Conservation (phyloP, 1,140 invertebrate genomes). For the Hycleus phaleratus region DNA sequence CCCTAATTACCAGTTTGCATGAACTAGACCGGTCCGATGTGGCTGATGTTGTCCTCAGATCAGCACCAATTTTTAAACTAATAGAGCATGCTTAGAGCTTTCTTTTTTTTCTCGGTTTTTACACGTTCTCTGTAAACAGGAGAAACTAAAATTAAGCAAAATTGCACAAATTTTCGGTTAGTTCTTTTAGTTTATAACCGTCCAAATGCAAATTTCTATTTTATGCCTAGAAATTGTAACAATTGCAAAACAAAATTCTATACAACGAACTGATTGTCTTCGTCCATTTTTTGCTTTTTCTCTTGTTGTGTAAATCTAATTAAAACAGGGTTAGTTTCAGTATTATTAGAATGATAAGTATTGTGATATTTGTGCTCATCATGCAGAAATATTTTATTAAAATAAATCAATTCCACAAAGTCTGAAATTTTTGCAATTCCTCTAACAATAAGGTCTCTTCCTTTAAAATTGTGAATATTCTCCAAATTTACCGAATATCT, state of each 20-base stretch:
- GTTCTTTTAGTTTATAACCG: neutral
- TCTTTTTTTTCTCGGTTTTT: neutral
- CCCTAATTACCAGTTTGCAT: conserved; percentile 35
- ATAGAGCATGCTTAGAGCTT: conserved; percentile 20
- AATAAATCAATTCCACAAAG: neutral
- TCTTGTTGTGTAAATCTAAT: neutral
- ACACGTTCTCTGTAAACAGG: neutral
- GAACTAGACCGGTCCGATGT: conserved; percentile 36
- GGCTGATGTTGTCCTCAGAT: conserved; percentile 33
- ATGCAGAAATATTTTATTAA: conserved; percentile 11
- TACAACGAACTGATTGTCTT: neutral
- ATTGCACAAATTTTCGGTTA: neutral
- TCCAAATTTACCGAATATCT: too few relatives aligned
- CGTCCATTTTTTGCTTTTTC: neutral
- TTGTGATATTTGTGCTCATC: conserved; percentile 14
- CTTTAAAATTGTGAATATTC: too few relatives aligned
- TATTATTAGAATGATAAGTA: conserved; percentile 2
- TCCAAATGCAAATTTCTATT: conserved; percentile 1
- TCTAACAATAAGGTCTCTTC: too few relatives aligned
- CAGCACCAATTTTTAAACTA: conserved; percentile 30
- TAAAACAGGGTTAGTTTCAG: conserved; percentile 13
- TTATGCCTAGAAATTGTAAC: neutral
- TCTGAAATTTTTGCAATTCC: too few relatives aligned
- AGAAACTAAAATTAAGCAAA: neutral
- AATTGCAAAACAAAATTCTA: conserved; percentile 1